These are phyloP conservation scores for Ianthella basta DNA, from an alignment of 37 sponge, comb jelly and placozoan species.

Conservation along the genomic window DNA sequence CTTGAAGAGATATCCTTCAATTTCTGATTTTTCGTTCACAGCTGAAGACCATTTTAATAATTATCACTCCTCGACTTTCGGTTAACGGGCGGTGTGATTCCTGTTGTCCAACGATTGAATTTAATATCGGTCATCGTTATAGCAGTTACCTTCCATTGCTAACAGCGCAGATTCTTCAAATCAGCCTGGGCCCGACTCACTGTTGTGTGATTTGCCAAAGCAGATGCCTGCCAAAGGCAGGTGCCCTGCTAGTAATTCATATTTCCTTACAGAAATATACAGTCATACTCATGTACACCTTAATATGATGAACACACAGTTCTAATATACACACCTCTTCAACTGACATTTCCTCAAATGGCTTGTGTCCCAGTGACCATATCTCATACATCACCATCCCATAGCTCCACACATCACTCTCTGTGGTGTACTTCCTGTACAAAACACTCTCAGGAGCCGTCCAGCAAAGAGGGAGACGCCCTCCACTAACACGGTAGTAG, in stretches of 20 bases:
- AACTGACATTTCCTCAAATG: not conserved
- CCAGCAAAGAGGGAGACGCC: slow-evolving; percentile 29
- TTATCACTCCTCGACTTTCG: no score
- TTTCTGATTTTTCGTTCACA: no score
- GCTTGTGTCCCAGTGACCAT: slow-evolving; percentile 22
- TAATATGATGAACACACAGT: not conserved
- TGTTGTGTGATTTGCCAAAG: no score
- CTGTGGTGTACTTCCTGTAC: slow-evolving; percentile 25
- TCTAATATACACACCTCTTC: not conserved
- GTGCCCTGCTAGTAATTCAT: not conserved
- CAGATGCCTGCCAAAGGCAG: not conserved
- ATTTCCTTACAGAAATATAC: no score
- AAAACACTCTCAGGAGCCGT: slow-evolving; percentile 32
- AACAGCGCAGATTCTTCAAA: no score
- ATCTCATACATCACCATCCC: slow-evolving; percentile 28
- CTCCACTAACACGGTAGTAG: slow-evolving; percentile 21
- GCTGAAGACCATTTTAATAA: no score
- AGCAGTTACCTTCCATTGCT: no score
- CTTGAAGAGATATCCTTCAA: no score
- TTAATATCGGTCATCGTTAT: no score
- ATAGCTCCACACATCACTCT: slow-evolving; percentile 32
- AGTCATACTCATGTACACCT: not conserved
- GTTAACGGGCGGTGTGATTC: no score
- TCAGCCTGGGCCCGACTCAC: no score
- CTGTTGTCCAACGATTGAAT: no score